These are phyloP conservation scores for Columba janthina DNA, from an alignment of 2,113 vertebrate genomes.

Conservation along the genomic window DNA sequence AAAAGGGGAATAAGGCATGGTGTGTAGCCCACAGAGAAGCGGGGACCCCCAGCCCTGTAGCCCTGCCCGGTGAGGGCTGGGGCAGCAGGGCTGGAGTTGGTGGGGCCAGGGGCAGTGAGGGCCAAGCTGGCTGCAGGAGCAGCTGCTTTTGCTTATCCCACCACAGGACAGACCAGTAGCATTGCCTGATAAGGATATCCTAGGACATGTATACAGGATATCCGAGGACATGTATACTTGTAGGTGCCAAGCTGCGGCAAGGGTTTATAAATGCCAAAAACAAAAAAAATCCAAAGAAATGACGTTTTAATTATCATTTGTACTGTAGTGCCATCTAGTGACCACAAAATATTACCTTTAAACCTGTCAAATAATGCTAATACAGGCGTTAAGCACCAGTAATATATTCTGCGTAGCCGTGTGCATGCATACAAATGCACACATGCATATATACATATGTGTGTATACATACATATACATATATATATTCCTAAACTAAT, in stretches of 20 bases:
- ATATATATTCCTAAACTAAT: neutral
- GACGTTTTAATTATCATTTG: neutral
- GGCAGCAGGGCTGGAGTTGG: fast-evolving
- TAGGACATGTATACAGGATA: neutral
- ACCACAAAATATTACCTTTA: neutral
- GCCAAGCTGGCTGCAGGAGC: neutral
- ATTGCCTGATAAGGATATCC: neutral
- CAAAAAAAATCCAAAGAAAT: too few relatives aligned
- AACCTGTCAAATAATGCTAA: neutral
- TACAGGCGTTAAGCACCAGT: neutral
- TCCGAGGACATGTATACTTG: neutral
- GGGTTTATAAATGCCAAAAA: neutral
- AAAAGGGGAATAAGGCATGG: neutral
- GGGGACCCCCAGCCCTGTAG: neutral
- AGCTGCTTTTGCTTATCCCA: neutral
- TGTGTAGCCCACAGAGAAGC: neutral
- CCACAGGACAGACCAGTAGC: too few relatives aligned
- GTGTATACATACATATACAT: neutral
- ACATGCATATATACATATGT: neutral
- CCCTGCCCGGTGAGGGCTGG: neutral
- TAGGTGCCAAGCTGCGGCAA: neutral
- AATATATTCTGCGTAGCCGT: neutral
- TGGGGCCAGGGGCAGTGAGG: fast-evolving
- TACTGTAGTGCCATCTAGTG: constrained; percentile 55
- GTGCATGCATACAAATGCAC: neutral